phyloP scores from a whole-genome alignment of 2,797 vertebrate genomes.

The Notolepis coatsorum region DNA sequence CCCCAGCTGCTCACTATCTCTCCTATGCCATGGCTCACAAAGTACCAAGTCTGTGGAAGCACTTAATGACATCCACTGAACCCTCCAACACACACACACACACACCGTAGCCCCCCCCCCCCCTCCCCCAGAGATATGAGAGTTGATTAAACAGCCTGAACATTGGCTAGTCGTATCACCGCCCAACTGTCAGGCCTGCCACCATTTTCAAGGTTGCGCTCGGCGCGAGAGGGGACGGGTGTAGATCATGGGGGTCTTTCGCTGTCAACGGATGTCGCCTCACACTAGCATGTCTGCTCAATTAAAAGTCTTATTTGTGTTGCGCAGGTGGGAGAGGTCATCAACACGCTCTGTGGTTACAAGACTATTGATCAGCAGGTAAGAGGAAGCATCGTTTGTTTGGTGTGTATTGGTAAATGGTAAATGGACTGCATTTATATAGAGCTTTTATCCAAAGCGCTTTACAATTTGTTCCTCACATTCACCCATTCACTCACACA shows the following conservation, averaged over 20 bases:
- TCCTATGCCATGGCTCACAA: slow-evolving; percentile 2
- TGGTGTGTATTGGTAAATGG: neutral
- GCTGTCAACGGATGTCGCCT: neutral
- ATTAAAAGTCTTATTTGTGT: slow-evolving; percentile 21
- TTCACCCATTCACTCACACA: too few relatives aligned
- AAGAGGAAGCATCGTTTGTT: slow-evolving; percentile 11
- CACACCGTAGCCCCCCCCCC: neutral
- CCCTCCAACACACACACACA: neutral
- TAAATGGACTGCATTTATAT: too few relatives aligned
- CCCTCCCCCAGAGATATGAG: slow-evolving; percentile 6
- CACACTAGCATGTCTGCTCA: neutral
- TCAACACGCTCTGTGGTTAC: slow-evolving; percentile 91
- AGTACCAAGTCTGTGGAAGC: slow-evolving; percentile 31
- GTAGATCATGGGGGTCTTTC: neutral
- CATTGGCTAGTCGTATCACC: slow-evolving; percentile 36
- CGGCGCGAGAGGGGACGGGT: slow-evolving; percentile 17
- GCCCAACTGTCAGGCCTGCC: slow-evolving; percentile 21
- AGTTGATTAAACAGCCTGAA: slow-evolving; percentile 25
- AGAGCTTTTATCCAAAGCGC: too few relatives aligned
- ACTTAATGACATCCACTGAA: slow-evolving; percentile 16
- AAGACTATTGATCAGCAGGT: slow-evolving; percentile 84
- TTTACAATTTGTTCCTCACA: too few relatives aligned
- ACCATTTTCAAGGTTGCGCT: slow-evolving; percentile 25
- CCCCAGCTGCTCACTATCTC: neutral
- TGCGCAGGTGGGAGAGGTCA: slow-evolving; percentile 84